Evolutionary conservation across 2,113 vertebrate genomes (phyloP).

Genomic region (Pungitius pungitius): DNA sequence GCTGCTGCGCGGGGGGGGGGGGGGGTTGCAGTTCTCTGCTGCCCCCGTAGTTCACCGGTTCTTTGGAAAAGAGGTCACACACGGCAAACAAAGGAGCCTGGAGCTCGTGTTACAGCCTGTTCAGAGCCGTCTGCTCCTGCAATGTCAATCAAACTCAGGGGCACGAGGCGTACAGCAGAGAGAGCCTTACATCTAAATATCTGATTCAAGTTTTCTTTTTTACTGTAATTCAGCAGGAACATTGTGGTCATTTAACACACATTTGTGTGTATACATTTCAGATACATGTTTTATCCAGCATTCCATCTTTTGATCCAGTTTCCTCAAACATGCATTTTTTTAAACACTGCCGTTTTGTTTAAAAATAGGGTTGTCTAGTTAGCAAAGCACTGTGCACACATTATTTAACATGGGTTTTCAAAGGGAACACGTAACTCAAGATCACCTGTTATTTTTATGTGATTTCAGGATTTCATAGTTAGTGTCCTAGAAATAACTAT

Average conservation of each 20-base stretch:
- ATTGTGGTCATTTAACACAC: not conserved
- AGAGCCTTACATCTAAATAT: constrained; percentile 8
- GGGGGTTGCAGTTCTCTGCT: constrained; percentile 25
- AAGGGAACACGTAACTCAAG: not conserved
- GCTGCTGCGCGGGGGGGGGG: too few relatives aligned
- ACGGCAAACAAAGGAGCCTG: constrained; percentile 65
- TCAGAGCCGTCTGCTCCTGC: constrained; percentile 49
- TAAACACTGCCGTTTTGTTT: not conserved
- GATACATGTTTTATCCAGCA: not conserved
- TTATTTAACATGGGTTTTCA: not conserved
- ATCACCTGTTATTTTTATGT: not conserved
- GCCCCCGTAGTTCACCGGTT: constrained; percentile 55
- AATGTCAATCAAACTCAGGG: constrained; percentile 63
- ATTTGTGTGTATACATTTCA: not conserved
- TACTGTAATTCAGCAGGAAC: constrained; percentile 12
- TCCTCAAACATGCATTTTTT: not conserved
- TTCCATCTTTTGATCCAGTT: not conserved
- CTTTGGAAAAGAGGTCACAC: constrained; percentile 68
- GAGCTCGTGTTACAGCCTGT: constrained; percentile 76
- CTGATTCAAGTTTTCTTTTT: not conserved
- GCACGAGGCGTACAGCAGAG: constrained; percentile 23
- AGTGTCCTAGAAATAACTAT: not conserved
- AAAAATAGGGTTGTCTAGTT: not conserved
- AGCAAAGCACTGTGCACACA: not conserved
- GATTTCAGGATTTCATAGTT: not conserved